Conservation (phyloP, 2,113 vertebrate genomes). For the Callionymus lyra region DNA sequence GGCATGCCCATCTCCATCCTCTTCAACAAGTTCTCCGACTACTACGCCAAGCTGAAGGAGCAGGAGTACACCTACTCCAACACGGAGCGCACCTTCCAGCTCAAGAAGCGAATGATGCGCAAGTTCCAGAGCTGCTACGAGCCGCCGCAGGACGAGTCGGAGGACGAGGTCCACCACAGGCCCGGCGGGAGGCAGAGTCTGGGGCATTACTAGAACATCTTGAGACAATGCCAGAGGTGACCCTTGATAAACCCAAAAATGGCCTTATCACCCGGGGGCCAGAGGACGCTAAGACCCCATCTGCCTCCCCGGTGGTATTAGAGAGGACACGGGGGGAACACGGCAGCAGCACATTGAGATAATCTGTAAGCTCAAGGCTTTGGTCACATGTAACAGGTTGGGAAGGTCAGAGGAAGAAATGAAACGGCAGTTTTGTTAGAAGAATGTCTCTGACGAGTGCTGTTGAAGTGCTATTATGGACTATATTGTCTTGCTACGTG, state of each 20-base stretch:
- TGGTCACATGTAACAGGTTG: conserved; percentile 18
- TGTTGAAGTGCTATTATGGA: too few species aligned
- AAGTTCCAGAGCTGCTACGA: conserved; percentile 56
- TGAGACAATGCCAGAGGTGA: conserved; percentile 5
- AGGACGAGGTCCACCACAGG: conserved; percentile 44
- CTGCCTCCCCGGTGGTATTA: conserved; percentile 24
- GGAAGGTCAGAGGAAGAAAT: too few species aligned
- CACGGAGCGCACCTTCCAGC: conserved; percentile 57
- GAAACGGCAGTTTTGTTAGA: too few species aligned
- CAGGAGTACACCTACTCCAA: conserved; percentile 66
- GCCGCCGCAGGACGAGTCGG: conserved; percentile 33
- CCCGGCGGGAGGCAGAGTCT: conserved; percentile 25
- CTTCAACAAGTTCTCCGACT: conserved; percentile 67
- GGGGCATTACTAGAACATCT: conserved; percentile 12
- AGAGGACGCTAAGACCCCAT: conserved; percentile 20
- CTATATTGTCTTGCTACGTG: too few species aligned
- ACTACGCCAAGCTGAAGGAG: conserved; percentile 80
- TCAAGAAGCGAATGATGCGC: conserved; percentile 56
- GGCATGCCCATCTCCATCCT: conserved; percentile 82
- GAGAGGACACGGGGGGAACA: conserved; percentile 11
- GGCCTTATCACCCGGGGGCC: conserved; percentile 33
- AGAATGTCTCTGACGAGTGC: too few species aligned
- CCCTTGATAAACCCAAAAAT: conserved; percentile 26
- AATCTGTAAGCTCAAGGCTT: conserved; percentile 43
- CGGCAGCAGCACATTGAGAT: conserved; percentile 25